Evolutionary conservation across 2,888 invertebrate species (phyloP).

Genomic region (Ommatoiulus sabulosus): DNA sequence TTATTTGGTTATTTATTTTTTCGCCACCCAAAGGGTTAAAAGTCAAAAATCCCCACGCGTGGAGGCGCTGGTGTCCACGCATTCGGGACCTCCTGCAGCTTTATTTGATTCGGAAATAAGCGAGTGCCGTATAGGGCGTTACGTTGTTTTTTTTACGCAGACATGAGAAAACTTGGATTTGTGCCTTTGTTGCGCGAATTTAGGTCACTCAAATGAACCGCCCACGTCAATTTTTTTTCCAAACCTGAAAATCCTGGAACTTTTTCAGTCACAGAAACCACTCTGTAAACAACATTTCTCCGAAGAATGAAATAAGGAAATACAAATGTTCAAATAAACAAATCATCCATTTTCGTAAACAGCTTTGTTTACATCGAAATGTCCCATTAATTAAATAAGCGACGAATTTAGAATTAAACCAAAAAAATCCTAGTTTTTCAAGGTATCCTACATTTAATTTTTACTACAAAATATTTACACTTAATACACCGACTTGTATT

Average conservation of each 20-base stretch:
- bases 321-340: no score
- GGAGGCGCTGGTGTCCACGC: neutral
- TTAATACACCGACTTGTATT: no score
- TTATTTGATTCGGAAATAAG: neutral
- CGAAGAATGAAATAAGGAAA: no score
- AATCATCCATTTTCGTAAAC: no score
- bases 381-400: no score
- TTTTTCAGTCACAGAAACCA: neutral
- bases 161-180: neutral
- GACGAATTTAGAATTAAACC: no score
- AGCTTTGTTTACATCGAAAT: no score
- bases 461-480: no score
- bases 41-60: neutral
- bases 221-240: neutral
- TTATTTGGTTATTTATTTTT: neutral
- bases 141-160: neutral
- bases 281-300: no score
- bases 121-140: neutral
- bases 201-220: neutral
- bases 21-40: constrained; percentile 19
- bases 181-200: neutral
- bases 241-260: neutral
- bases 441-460: no score
- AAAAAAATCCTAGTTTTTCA: no score
- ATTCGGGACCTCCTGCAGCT: neutral